Evolutionary conservation across 1,140 invertebrate species (phyloP), one percentile per base, ranked within the genome.

Genomic region (Geopemphigus sp.): DNA sequence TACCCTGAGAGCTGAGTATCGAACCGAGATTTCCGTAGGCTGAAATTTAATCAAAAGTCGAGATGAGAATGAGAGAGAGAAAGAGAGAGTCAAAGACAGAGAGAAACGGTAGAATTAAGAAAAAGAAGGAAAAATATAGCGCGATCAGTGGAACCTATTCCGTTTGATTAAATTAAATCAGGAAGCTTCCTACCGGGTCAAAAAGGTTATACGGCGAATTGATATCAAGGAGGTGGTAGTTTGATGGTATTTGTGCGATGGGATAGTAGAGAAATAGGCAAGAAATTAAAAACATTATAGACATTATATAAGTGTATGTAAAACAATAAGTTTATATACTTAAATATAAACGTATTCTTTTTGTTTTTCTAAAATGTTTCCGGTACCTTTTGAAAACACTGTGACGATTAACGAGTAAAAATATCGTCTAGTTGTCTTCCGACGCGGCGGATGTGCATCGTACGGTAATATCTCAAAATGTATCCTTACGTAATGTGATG

Each of bases 21-120:
- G 95, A 95, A 80, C 94, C 95, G 85, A 96, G 88, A 88, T 97
- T 97, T 73, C 95, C 94, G 84, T 94, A 94, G 56, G 95, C 95
- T 97, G 88, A 83, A 89, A 88, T 84, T 85, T 85, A 85, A 84
- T 83, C 50, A 76, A 81, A 12, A 61, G 39, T 74, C 22, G 17
- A 72, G 8, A 72, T 53, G 66, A 70, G 22, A 50, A 53, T 17
- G 5, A 32, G 10, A 10, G 56, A 76, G 10, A 53, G 56, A 61
- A 14, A 26, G 26, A 39, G 6, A 59, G 6, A 19, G 0, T 0
- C 24, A 74, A 1, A 19, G 24, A 17, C 6, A 26, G 5, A 73
- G 14, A 29, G 24, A 10, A 63, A 14, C 6, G 5, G 24, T 1
- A 26, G 22, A 29, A 29, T 19, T 63, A 32, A 17, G 45, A 45